Conservation (phyloP, 2,888 invertebrate genomes). For the Heliconius ismenius region DNA sequence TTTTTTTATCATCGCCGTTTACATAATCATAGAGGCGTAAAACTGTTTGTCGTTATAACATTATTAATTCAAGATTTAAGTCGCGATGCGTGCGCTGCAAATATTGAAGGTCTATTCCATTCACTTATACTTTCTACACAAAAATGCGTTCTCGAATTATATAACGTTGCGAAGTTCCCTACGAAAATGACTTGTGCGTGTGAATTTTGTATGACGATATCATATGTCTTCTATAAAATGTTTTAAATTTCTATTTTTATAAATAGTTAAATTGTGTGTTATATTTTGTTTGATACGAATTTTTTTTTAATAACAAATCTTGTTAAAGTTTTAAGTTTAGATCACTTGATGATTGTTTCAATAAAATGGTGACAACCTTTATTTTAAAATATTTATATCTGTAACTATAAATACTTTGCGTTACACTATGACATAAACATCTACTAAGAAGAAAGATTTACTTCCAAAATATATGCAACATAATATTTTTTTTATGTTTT, state of each 20-base stretch:
- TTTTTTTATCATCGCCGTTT: constrained; percentile 10
- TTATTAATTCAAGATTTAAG: constrained; percentile 12
- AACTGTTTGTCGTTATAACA: constrained; percentile 15
- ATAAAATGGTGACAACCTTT: background rate
- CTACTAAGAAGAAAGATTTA: background rate
- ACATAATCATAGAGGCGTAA: constrained; percentile 17
- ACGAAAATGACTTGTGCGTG: background rate
- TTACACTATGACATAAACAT: background rate
- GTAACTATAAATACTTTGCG: background rate
- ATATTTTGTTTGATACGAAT: background rate
- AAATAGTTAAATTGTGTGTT: background rate
- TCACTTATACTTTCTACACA: constrained; percentile 73
- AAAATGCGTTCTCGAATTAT: constrained; percentile 60
- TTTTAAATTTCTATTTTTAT: background rate
- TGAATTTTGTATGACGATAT: constrained; percentile 1
- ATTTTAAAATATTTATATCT: no score
- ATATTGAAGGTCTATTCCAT: constrained; percentile 46
- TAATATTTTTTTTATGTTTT: background rate
- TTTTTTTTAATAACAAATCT: background rate
- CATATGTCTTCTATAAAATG: background rate
- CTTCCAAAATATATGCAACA: background rate
- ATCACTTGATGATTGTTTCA: background rate
- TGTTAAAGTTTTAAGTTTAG: background rate
- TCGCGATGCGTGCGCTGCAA: constrained; percentile 31
- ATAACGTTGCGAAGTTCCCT: constrained; percentile 20